phyloP scores from a whole-genome alignment of 2,888 invertebrate species.

The Prosapia bicincta region DNA sequence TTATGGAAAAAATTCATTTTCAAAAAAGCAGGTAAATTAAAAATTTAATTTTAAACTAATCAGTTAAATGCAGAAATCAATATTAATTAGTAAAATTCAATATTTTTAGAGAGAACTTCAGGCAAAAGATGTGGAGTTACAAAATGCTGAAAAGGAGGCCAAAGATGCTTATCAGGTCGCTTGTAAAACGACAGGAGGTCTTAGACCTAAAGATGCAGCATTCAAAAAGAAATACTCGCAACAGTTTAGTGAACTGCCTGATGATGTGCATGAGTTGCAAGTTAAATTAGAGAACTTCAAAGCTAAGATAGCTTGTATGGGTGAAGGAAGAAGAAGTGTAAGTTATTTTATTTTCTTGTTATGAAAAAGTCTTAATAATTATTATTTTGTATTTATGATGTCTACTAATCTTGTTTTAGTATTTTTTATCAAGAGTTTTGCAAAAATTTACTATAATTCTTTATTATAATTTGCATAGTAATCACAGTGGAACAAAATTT shows the following conservation, averaged over 20 bases:
- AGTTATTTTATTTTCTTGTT: neutral
- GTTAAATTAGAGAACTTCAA: slow-evolving; percentile 55
- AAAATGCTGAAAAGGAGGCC: neutral
- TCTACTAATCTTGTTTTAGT: too few relatives aligned
- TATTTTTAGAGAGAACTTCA: neutral
- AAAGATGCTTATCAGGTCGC: slow-evolving; percentile 49
- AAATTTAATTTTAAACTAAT: too few relatives aligned
- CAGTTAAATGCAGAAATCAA: too few relatives aligned
- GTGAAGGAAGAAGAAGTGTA: slow-evolving; percentile 34
- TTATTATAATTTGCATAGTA: too few relatives aligned
- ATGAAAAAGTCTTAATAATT: too few relatives aligned
- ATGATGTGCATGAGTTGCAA: slow-evolving; percentile 52
- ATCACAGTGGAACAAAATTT: too few relatives aligned
- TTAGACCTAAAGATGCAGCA: slow-evolving; percentile 53
- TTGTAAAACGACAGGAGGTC: slow-evolving; percentile 53
- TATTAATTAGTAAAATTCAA: too few relatives aligned
- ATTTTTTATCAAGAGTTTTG: too few relatives aligned
- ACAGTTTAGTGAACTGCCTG: slow-evolving; percentile 49
- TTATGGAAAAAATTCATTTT: too few relatives aligned
- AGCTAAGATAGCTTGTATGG: slow-evolving; percentile 63
- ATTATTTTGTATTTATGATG: too few relatives aligned
- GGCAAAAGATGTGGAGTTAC: neutral
- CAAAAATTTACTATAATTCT: too few relatives aligned
- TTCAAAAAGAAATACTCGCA: slow-evolving; percentile 53
- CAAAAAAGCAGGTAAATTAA: neutral